These are phyloP conservation scores for Tethya wilhelma DNA, from an alignment of 37 sponge, comb jelly and placozoan species.

Conservation along the genomic window DNA sequence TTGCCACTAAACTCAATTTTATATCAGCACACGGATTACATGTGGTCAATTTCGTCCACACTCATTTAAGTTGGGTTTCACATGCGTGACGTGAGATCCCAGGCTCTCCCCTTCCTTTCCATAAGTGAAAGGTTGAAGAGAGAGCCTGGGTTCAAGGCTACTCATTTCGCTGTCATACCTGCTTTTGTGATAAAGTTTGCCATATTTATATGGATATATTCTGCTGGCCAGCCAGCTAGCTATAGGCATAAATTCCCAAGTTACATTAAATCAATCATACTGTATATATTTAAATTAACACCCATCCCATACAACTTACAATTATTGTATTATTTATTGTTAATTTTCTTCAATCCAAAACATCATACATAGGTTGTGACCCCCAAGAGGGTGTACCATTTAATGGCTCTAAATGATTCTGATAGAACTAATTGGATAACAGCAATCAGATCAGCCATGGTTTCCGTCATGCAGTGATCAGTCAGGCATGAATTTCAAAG, in stretches of 20 bases:
- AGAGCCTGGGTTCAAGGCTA: too few relatives aligned
- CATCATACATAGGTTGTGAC: slow-evolving; percentile 40
- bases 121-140: too few relatives aligned
- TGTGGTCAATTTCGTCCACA: too few relatives aligned
- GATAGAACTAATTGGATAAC: slow-evolving; percentile 59
- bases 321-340: background rate
- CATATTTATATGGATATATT: background rate
- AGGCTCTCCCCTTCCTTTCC: too few relatives aligned
- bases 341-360: background rate
- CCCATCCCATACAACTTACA: background rate
- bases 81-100: too few relatives aligned
- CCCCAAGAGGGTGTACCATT: slow-evolving; percentile 51
- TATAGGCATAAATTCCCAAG: background rate
- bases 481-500: too few relatives aligned
- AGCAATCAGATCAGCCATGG: background rate
- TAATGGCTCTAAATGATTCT: slow-evolving; percentile 55
- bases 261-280: background rate
- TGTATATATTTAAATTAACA: background rate
- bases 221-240: background rate
- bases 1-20: too few relatives aligned
- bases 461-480: background rate
- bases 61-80: too few relatives aligned
- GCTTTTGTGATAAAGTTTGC: background rate
- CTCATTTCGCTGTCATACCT: too few relatives aligned
- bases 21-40: too few relatives aligned